These are phyloP conservation scores for Melipona bicolor DNA, from an alignment of 2,888 invertebrate genomes.

Conservation along the genomic window DNA sequence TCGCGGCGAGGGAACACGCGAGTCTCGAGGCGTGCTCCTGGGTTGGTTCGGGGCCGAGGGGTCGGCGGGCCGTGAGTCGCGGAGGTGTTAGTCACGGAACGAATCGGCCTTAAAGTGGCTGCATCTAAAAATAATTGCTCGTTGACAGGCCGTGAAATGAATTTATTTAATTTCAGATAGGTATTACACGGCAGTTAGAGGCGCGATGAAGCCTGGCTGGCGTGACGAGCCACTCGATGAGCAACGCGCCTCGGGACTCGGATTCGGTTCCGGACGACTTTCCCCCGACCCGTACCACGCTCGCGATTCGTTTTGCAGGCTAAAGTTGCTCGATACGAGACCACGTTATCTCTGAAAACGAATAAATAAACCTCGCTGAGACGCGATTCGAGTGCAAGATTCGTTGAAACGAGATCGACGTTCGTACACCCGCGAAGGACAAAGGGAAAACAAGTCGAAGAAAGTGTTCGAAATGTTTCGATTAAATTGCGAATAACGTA, in stretches of 20 bases:
- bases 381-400: too few species aligned
- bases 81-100: constrained; percentile 80
- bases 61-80: constrained; percentile 46
- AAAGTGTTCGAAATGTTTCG: too few species aligned
- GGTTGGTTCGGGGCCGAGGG: constrained; percentile 59
- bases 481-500: too few species aligned
- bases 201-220: constrained; percentile 80
- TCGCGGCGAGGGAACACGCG: constrained; percentile 1
- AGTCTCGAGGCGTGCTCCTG: constrained; percentile 62
- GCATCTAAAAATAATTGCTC: constrained; percentile 83
- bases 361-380: too few species aligned
- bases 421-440: too few species aligned
- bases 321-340: too few species aligned
- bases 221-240: constrained; percentile 60
- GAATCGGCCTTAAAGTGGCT: constrained; percentile 79
- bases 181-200: constrained; percentile 83
- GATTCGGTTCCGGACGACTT: constrained; percentile 1
- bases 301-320: background rate
- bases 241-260: constrained; percentile 41
- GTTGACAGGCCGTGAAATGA: constrained; percentile 84
- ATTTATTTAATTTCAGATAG: constrained; percentile 84
- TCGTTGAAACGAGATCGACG: too few species aligned
- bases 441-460: too few species aligned
- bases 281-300: background rate
- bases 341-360: too few species aligned